These are phyloP conservation scores for Hippopotamus amphibius DNA, from an alignment of 2,113 vertebrate species.

Conservation along the genomic window DNA sequence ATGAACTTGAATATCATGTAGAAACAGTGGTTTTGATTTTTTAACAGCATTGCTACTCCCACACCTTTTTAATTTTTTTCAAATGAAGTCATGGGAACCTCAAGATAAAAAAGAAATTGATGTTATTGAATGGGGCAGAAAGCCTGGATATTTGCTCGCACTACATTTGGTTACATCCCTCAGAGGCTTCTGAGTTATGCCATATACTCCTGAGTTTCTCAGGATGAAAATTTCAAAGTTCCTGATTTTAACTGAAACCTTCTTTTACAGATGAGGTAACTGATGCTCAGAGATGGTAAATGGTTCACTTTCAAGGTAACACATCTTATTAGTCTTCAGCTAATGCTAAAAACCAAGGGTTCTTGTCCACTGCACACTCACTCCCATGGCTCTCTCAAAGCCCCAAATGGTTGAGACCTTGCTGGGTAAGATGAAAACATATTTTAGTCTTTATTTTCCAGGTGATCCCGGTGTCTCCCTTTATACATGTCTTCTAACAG, in stretches of 20 bases:
- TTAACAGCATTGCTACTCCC: neutral
- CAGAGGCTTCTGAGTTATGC: neutral
- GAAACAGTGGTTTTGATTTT: neutral
- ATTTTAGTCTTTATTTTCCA: neutral
- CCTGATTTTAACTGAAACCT: neutral
- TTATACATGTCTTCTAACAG: neutral
- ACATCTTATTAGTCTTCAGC: neutral
- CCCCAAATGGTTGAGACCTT: neutral
- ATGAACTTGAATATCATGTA: neutral
- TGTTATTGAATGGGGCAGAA: neutral
- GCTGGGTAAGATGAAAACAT: neutral
- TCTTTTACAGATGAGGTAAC: neutral
- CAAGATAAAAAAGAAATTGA: neutral
- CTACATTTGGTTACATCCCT: neutral
- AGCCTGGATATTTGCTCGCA: neutral
- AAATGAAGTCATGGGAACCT: neutral
- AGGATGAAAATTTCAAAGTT: neutral
- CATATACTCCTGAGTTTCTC: neutral
- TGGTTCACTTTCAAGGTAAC: neutral
- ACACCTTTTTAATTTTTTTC: neutral
- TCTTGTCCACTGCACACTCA: neutral
- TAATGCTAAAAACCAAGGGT: neutral
- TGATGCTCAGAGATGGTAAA: neutral
- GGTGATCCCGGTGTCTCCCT: neutral
- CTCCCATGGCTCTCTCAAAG: neutral